Conservation (phyloP, 2,797 vertebrate genomes). For the Todus mexicanus region DNA sequence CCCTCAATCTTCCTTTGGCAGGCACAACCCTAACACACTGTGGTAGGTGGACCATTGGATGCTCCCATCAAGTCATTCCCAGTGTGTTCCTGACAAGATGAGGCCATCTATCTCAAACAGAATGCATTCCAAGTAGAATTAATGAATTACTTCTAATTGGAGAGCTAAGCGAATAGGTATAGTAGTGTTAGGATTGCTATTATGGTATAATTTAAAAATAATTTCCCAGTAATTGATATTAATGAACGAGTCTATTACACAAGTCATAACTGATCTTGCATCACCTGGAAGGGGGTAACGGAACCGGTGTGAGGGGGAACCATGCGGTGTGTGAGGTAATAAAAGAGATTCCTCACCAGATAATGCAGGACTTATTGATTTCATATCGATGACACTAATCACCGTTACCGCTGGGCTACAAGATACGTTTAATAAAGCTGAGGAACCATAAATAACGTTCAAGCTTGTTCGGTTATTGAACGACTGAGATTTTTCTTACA, state of each 20-base stretch:
- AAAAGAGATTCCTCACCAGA: background rate
- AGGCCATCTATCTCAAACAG: background rate
- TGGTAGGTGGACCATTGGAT: background rate
- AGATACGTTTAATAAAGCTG: background rate
- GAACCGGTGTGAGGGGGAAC: background rate
- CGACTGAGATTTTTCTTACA: background rate
- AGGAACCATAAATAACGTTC: background rate
- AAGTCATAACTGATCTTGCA: conserved; percentile 33
- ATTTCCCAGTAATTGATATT: conserved; percentile 38
- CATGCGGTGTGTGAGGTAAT: background rate
- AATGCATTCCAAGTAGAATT: conserved; percentile 29
- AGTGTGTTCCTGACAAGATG: background rate
- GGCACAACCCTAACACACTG: background rate
- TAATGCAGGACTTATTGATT: background rate
- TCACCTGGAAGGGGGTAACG: background rate
- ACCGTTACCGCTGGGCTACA: background rate
- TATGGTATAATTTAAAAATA: conserved; percentile 40
- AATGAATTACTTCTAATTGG: conserved; percentile 19
- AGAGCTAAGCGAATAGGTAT: conserved; percentile 26
- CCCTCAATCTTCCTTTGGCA: background rate
- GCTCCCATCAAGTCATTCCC: background rate
- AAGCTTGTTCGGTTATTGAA: background rate
- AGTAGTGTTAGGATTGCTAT: background rate
- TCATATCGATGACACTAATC: background rate
- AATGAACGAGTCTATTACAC: conserved; percentile 19